Evolutionary conservation across 2,888 invertebrate species (phyloP).

Genomic region (Brachypterus glaber): DNA sequence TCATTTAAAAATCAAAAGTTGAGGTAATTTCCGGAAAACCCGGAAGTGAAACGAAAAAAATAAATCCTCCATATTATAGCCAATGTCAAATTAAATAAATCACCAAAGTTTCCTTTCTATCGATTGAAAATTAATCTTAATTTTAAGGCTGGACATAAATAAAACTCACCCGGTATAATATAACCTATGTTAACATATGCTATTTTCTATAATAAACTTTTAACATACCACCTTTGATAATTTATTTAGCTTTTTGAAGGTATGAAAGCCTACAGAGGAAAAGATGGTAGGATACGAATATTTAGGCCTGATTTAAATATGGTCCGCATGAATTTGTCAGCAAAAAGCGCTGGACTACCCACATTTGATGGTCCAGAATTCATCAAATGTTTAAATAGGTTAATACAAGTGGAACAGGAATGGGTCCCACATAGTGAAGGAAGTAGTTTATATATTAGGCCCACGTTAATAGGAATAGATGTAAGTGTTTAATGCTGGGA

Average conservation of each 20-base stretch:
- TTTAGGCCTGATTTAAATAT: conserved; percentile 95
- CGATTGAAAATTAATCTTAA: too few relatives aligned
- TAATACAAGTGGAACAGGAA: conserved; percentile 87
- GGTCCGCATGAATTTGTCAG: conserved; percentile 82
- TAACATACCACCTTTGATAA: conserved; percentile 17
- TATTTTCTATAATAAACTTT: conserved; percentile 1
- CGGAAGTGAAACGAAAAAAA: too few relatives aligned
- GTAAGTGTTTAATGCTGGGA: conserved; percentile 66
- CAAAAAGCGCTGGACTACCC: conserved; percentile 76
- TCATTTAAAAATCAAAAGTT: too few relatives aligned
- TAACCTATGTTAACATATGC: neutral
- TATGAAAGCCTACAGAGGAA: conserved; percentile 91
- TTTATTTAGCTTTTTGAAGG: conserved; percentile 96
- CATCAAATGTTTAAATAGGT: conserved; percentile 70
- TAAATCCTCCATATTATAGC: too few relatives aligned
- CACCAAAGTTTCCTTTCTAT: neutral
- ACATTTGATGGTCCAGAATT: conserved; percentile 81
- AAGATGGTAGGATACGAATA: conserved; percentile 83
- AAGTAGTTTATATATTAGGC: conserved; percentile 90
- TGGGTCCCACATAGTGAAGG: conserved; percentile 93
- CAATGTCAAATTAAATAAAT: too few relatives aligned
- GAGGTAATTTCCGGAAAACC: too few relatives aligned
- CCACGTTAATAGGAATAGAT: conserved; percentile 94
- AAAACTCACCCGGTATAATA: too few relatives aligned
- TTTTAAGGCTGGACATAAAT: too few relatives aligned